Base-by-base conservation (phyloP, 2,888 invertebrate genomes). In the Miltochrista miniata region DNA sequence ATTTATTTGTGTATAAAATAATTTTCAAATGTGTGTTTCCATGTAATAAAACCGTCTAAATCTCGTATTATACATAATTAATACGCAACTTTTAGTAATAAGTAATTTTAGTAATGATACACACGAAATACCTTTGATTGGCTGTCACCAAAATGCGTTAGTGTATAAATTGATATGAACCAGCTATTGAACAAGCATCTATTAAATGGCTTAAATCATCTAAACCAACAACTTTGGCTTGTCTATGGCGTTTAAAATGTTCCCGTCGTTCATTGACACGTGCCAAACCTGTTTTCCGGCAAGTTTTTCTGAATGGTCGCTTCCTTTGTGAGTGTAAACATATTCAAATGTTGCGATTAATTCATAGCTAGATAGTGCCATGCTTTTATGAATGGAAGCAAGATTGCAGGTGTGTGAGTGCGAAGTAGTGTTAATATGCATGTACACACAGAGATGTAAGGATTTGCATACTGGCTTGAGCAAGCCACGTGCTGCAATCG, bases 301-400 rank as follows among this genome's bases (percentile, higher is more conserved):
- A 68, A 83, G 87, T 86, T 90, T 90, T 90, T 87, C 84, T 90
- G 79, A 90, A 90, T 90, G 90, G 88, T 81, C 84, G 88, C 87
- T 90, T 90, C 90, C 87, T 90, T 88, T 88, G 89, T 89, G 70
- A 86, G 87, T 83, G 87, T 89, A 87, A 89, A 90, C 88, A 87
- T 89, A 90, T 90, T 91, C 88, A 88, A 90, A 91, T 88, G 90
- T 90, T 89, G 91, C 91, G 89, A 91, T 91, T 90, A 91, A 91
- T 91, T 90, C 91, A 90, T 90, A 80, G 90, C 84, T 87, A 81
- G 87, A 85, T 90, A 87, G 87, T 87, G 79, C 81, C 81, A 82
- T 79, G 86, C 76, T 87, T 89, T 91, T 90, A 91, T 91, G 90
- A 91, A 91, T 91, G 90, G 89, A 87, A 79, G 76, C 61, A 64